Evolutionary conservation across 2,113 vertebrate genomes (phyloP).

Genomic region (Mastomys natalensis): DNA sequence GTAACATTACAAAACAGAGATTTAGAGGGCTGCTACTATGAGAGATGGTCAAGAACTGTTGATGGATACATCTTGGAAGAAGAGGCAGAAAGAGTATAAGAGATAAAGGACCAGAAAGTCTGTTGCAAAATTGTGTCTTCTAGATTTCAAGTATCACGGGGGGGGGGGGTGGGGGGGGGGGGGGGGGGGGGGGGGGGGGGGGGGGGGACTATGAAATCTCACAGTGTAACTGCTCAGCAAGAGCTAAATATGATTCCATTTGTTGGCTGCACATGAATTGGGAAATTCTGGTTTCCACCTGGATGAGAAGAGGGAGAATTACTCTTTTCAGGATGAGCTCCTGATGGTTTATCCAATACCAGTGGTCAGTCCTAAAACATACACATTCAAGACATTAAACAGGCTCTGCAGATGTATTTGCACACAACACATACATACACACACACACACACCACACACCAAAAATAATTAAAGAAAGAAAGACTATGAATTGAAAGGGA

Average conservation of each 20-base stretch:
- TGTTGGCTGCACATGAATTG: neutral
- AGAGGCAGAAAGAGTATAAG: neutral
- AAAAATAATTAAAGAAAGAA: neutral
- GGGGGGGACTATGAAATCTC: too few species aligned
- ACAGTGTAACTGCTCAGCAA: neutral
- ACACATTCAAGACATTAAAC: neutral
- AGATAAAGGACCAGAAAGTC: neutral
- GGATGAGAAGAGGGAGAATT: neutral
- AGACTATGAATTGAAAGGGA: neutral
- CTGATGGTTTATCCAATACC: neutral
- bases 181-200: too few species aligned
- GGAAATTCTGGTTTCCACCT: neutral
- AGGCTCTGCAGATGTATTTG: neutral
- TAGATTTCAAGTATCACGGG: too few species aligned
- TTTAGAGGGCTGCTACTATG: accelerated
- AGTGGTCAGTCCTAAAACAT: neutral
- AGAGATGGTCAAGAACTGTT: neutral
- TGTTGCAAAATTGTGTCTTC: neutral
- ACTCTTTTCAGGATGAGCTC: neutral
- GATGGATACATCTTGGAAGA: neutral
- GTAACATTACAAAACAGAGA: neutral
- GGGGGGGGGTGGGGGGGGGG: neutral
- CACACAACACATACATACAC: neutral
- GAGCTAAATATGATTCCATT: neutral
- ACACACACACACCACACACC: neutral